Base-by-base conservation (phyloP, 1,140 invertebrate genomes). In the Cydia fagiglandana region DNA sequence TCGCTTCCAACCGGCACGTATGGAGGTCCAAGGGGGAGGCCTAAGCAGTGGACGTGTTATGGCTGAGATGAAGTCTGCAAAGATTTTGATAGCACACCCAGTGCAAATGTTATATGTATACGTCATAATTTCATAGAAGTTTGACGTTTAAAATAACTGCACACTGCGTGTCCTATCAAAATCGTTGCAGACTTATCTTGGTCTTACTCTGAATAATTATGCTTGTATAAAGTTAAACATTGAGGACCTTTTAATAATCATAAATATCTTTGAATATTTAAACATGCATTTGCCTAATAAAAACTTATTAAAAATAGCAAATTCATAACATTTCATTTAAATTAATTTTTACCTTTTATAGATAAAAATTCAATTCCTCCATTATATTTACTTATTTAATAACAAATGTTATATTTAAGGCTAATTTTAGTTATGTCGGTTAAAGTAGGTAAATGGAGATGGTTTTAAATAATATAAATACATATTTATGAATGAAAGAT, bases 241-340 rank as follows among this genome's bases (percentile, higher is more conserved):
- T 61, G 10, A 61, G 56, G 56, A 24, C 56, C 56, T 61, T 61
- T 17, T 24, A 17, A 15, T n/a, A 24, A 20, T 24, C 56, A 61
- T 61, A 61, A 61, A 61, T 61, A 24, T 61, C 56, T 61, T 61
- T 24, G 56, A 61, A 53, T 5, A 10, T 61, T 24, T 2, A 61
- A 61, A 61, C 20, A 61, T 38, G 30, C 66, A 10, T 41, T 70
- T 70, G 15, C n/a, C 24, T 70, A 70, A 45, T 70, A 70, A 45
- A 70, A 70, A 70, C 66, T 70, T 70, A 70, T 70, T 70, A 70
- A 70, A 53, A 70, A 70, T 70, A 70, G 66, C 66, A 45, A 70
- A 24, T 70, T 70, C 66, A 70, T 70, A 70, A 70, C 66, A 70
- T 38, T 70, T 70, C 28, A 17, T 41, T 70, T 41, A 70, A 70